These are phyloP conservation scores for Lycodopsis pacificus DNA, from an alignment of 2,797 vertebrate species.

Conservation along the genomic window DNA sequence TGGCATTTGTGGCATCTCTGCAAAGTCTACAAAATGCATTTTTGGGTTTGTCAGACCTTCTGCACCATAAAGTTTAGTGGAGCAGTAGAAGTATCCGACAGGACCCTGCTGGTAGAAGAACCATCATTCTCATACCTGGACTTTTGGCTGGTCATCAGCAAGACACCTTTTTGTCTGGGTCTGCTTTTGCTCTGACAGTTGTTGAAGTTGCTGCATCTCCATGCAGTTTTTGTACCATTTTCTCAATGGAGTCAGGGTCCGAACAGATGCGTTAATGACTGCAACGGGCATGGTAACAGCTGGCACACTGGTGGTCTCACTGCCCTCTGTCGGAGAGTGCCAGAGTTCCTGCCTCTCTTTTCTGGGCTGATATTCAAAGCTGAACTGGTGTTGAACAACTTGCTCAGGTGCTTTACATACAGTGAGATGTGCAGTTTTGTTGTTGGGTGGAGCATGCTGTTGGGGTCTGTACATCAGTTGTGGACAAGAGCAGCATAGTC, in stretches of 20 bases:
- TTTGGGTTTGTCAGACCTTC: background rate
- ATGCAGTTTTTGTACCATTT: background rate
- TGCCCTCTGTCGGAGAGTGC: background rate
- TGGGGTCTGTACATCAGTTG: slow-evolving; percentile 23
- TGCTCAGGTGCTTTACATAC: slow-evolving; percentile 30
- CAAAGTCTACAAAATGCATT: background rate
- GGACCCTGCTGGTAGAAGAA: no score
- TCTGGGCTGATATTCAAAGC: slow-evolving; percentile 42
- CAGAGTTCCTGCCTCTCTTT: slow-evolving; percentile 39
- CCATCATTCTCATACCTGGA: background rate
- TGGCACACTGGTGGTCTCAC: no score
- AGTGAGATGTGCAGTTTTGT: slow-evolving; percentile 29
- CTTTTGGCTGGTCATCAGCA: slow-evolving; percentile 15
- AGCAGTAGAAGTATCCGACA: no score
- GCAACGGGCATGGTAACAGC: no score
- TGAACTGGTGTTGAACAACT: slow-evolving; percentile 21
- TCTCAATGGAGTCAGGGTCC: no score
- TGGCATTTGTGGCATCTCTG: no score
- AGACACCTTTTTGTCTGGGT: slow-evolving; percentile 13
- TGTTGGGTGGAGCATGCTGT: slow-evolving; percentile 44
- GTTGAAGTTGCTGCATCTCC: slow-evolving; percentile 24
- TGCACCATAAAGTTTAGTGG: no score
- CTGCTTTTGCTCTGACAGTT: background rate
- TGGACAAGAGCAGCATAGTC: slow-evolving; percentile 40
- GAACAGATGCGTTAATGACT: no score